Base-by-base conservation (phyloP, 2,113 vertebrate genomes). In the Lepidiolamprologus cunningtoni region DNA sequence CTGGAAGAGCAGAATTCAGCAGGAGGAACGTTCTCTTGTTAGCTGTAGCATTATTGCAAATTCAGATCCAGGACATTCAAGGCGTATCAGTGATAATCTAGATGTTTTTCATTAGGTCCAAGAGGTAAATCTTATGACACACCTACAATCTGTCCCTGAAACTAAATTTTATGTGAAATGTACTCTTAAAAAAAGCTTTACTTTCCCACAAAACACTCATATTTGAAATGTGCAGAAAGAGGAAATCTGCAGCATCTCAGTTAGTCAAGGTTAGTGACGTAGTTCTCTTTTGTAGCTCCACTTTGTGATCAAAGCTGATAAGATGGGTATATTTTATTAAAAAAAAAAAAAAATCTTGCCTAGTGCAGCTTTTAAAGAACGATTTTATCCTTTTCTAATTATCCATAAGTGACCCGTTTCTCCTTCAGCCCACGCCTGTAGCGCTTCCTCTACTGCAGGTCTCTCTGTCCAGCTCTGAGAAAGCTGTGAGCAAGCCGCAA, bases 161-260 rank as follows among this genome's bases (percentile, higher is more conserved):
- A 10, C 73, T 1, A 52, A 4, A 78, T 31, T 31, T 8, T 78
- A 31, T 52, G 16, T 78, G 2, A 52, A n/a, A 78, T 78, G 6
- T 31, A 17, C 42, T 50, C 23, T 0, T 2, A 58, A 76, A 17
- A 17, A 66, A 42, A 21, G 6, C 12, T 53, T 52, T 26, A 66
- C 17, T 37, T 78, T 26, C 8, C 40, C 42, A 28, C 40, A 73
- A 6, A 4, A 52, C 16, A 1, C 40, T 80, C n/a, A 42, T 28
- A 19, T 86, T 87, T 71, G 45, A 85, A 89, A 73, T 86, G 35
- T 23, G 28, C 71, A n/a, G 87, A 88, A 12, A 63, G 42, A 53
- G 53, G 80, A 55, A 86, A 88, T 94, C 90, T 86, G 10, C 47
- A 26, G 79, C 63, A 90, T 89, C 87, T 91, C 81, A 88, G 83